Percentiles rank a stretch among this genome's conserved stretches.
These are phyloP conservation scores for Coelinius sp. DNA, from an alignment of 2,888 invertebrate species.

Conservation along the genomic window DNA sequence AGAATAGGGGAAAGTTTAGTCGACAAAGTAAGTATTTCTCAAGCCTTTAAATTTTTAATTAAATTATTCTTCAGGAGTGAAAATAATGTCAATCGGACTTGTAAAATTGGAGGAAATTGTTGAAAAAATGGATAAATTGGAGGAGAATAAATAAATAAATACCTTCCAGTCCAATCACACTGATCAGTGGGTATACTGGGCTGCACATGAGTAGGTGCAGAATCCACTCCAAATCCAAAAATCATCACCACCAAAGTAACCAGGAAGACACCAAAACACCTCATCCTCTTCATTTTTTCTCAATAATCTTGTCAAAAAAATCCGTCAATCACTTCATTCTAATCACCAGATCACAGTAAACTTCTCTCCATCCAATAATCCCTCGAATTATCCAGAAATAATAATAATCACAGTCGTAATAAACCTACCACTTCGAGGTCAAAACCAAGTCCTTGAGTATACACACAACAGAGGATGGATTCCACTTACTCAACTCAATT, in stretches of 20 bases:
- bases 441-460: neutral
- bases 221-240: constrained; percentile 39
- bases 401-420: constrained; percentile 8
- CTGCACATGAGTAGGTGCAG: constrained; percentile 52
- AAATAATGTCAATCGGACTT: too few relatives aligned
- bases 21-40: constrained; percentile 2
- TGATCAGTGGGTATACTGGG: constrained; percentile 60
- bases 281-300: constrained; percentile 40
- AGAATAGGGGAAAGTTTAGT: constrained; percentile 7
- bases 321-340: constrained; percentile 31
- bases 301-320: neutral
- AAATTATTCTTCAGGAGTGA: too few relatives aligned
- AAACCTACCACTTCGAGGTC: neutral
- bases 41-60: too few relatives aligned
- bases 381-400: neutral
- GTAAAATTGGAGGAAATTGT: neutral
- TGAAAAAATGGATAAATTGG: neutral
- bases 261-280: constrained; percentile 48
- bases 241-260: constrained; percentile 34
- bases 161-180: constrained; percentile 70
- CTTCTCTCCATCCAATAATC: neutral
- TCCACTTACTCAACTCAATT: neutral
- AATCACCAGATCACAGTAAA: constrained; percentile 16
- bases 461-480: neutral
- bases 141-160: constrained; percentile 47